Base-by-base conservation (phyloP, 2,113 vertebrate species). In the Cricetomys ansorgei region DNA sequence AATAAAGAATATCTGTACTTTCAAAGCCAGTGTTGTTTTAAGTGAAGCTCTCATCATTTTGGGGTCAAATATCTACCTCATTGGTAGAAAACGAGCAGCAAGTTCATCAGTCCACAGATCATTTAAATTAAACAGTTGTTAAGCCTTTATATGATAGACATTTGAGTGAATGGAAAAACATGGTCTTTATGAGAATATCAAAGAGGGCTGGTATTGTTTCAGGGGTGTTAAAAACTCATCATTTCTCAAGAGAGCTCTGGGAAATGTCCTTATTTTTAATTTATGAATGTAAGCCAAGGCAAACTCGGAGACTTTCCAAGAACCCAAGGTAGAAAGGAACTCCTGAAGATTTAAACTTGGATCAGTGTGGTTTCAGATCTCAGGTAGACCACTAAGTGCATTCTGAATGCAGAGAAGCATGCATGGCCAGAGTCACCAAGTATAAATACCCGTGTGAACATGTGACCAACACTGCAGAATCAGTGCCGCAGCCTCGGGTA, bases 301-400 rank as follows among this genome's bases (percentile, higher is more conserved):
- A 65, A 76, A 23, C 50, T 23, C 43, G 5, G 34, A 94, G 13
- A 83, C 7, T 23, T 55, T 48, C 55, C 55, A 29, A 37, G 31
- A 37, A 29, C 45, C 50, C n/a, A 64, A 37, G 12, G 3, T 1
- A 34, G 25, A 40, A 48, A 43, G 3, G 62, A 62, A 19, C 5
- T 0, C 25, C 55, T 83, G 19, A 40, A 23, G 6, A 8, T 75
- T 29, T 29, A 76, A 25, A n/a, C 5, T 43, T 40, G 7, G 5
- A 9, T 55, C 21, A 50, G 25, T 67, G 40, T 59, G 64, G 72
- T 10, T 40, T 92, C 53, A 16, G 4, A 55, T 75, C n/a, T 45
- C 45, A 9, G 1, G 3, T 16, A 0, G 2, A 17, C 70, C 9
- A 13, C 16, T 4, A 11, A 37, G 8, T 37, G 2, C 12, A 2